Percentiles rank a stretch among this genome's conserved stretches.
Evolutionary conservation across 2,888 invertebrate species (phyloP).

Genomic region (Ferrisia virgata): DNA sequence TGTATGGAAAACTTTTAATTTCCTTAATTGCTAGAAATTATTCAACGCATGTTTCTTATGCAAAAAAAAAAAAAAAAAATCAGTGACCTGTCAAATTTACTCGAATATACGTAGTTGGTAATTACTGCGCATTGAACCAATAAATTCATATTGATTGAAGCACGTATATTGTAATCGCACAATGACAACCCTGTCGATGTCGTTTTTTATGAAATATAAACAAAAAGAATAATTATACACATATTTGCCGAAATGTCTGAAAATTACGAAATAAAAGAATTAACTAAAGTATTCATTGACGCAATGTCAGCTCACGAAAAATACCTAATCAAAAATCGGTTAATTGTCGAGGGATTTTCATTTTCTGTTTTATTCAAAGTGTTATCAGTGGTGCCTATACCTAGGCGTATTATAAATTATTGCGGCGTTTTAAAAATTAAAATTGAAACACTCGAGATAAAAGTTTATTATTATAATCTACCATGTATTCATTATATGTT

Average conservation of each 20-base stretch:
- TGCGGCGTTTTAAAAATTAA: background rate
- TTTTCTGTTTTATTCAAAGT: background rate
- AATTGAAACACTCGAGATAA: background rate
- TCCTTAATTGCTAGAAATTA: background rate
- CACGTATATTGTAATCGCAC: background rate
- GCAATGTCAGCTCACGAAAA: too few species aligned
- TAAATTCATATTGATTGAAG: background rate
- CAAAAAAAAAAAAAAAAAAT: constrained; percentile 17
- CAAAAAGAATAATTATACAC: background rate
- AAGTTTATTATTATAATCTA: background rate
- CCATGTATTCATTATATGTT: too few species aligned
- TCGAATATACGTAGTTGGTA: background rate
- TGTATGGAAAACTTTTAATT: background rate
- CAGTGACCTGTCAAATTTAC: background rate
- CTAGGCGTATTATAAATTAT: too few species aligned
- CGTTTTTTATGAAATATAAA: background rate
- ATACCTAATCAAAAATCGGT: background rate
- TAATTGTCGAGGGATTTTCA: background rate
- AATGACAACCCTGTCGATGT: background rate
- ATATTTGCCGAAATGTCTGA: background rate
- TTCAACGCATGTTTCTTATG: background rate
- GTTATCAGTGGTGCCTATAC: background rate
- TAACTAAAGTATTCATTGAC: background rate
- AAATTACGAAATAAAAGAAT: background rate
- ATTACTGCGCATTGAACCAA: background rate